Base-by-base conservation (phyloP, 2,888 invertebrate species). In the Sarcophaga caerulescens region DNA sequence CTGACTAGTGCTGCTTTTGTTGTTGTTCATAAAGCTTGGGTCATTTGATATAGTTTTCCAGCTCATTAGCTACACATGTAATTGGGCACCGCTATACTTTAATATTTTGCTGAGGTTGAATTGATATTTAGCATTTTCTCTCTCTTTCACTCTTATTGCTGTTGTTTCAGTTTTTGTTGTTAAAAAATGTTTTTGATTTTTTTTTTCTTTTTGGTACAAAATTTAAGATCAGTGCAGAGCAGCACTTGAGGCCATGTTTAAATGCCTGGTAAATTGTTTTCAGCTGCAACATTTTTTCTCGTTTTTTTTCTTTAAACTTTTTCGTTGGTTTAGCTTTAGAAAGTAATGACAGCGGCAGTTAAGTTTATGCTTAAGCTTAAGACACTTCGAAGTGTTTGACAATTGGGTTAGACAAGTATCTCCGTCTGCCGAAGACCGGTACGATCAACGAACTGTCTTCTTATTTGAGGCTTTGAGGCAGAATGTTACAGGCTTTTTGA, bases 1-100 rank as follows among this genome's bases (percentile, higher is more conserved):
- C 81, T 68, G 76, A 84, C 80, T 57, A 19, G 21, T 71, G 69
- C 59, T 77, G 63, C 57, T 75, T 71, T 62, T 80, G 66, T 70
- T 81, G 65, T 70, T 76, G 81, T 71, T 70, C 62, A 80, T 78
- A 75, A 75, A 79, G 78, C 69, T 90, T 91, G 91, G 90, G 93
- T 93, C 92, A 93, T 93, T 93, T 91, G 93, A 93, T 93, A 93
- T 92, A 93, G 91, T 93, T 93, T 93, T 93, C 92, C 93, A 92
- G 92, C 91, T 93, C 92, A 93, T 93, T 86, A 81, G 81, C 91
- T 92, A 90, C 90, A 82, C 82, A 90, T 92, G 92, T 92, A 92
- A 92, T 92, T 92, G 92, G 93, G 93, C 92, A 92, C 92, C 93
- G 89, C 88, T 83, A 75, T 83, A 80, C 79, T 71, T 75, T 21